Evolutionary conservation across 2,888 invertebrate species (phyloP), one percentile per base, ranked within the genome.

Genomic region (Cosmorhoe ocellata): DNA sequence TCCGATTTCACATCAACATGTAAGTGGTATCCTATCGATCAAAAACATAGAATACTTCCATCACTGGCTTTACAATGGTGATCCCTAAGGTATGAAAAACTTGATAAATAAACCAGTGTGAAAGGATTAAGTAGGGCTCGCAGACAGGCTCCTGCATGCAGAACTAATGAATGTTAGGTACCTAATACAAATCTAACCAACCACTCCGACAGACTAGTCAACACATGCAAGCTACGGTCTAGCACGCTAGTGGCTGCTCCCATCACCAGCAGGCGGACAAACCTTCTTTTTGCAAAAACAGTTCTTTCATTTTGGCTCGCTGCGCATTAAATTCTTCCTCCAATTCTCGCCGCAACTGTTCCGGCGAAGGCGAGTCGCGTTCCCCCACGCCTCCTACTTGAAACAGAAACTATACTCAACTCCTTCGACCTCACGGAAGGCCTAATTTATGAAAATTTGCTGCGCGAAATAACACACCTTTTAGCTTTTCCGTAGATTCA

Each of bases 241-340:
- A 54, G 45, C 46, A 50, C 50, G 33, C 55, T 58, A 66, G 44
- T 59, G 61, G 62, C 59, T 53, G 49, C 28, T 34, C 41, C 61
- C 63, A 41, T 36, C 49, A 57, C 59, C 59, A 54, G 59, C n/a
- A 53, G 56, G 50, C 56, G 58, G 73, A 81, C 83, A 74, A 90
- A 96, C 96, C 95, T 94, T 98, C 98, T 92, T 98, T 98, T 81
- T 97, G 97, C 69, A 98, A 92, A 88, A 95, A 98, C 51, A 98
- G 87, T 70, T 97, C 97, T 91, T 96, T 98, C 92, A 98, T 94
- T 91, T 95, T 96, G 30, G 97, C 98, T 67, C 98, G 92, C 81
- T 98, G 98, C 55, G 93, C 88, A 76, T 98, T 96, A 90, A 97
- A 98, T 79, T 98, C 97, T 64, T 94, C 95, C 70, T 95, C 94